A percentile compares a stretch with the other conserved stretches of the same genome.
Conservation (phyloP, 1,140 invertebrate genomes). For the Trachymyrmex septentrionalis region DNA sequence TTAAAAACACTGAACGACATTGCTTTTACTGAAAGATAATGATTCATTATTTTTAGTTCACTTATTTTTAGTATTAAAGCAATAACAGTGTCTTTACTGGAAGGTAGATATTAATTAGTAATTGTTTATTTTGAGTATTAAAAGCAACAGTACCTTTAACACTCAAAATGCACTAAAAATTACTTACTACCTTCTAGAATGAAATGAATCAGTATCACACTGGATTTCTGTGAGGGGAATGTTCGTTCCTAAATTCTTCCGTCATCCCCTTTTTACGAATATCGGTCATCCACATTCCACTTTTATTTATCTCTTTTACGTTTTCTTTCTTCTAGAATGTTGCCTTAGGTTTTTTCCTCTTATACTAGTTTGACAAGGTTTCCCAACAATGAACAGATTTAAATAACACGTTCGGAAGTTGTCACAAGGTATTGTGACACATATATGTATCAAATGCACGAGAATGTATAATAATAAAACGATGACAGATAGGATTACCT, state of each 20-base stretch:
- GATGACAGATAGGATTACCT: slow-evolving; percentile 17
- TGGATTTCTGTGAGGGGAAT: neutral
- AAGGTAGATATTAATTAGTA: too few species aligned
- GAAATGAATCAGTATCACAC: too few species aligned
- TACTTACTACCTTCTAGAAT: too few species aligned
- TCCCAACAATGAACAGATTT: neutral
- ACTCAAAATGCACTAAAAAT: too few species aligned
- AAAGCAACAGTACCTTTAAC: too few species aligned
- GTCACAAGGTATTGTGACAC: neutral
- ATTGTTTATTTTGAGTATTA: too few species aligned
- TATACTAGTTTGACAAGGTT: neutral
- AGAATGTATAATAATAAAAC: neutral
- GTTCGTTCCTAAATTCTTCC: neutral
- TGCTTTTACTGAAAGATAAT: too few species aligned
- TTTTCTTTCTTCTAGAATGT: neutral
- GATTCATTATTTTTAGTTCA: too few species aligned
- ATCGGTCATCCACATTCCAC: neutral
- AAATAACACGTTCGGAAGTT: slow-evolving; percentile 11
- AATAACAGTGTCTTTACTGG: too few species aligned
- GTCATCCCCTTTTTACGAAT: neutral
- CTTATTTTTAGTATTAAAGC: too few species aligned
- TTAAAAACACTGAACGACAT: too few species aligned
- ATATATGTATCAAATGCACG: neutral
- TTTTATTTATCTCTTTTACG: slow-evolving; percentile 23
- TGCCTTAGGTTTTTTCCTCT: neutral